Evolutionary conservation across 2,113 vertebrate species (phyloP), one percentile per base, ranked within the genome.

Genomic region (Garra rufa): DNA sequence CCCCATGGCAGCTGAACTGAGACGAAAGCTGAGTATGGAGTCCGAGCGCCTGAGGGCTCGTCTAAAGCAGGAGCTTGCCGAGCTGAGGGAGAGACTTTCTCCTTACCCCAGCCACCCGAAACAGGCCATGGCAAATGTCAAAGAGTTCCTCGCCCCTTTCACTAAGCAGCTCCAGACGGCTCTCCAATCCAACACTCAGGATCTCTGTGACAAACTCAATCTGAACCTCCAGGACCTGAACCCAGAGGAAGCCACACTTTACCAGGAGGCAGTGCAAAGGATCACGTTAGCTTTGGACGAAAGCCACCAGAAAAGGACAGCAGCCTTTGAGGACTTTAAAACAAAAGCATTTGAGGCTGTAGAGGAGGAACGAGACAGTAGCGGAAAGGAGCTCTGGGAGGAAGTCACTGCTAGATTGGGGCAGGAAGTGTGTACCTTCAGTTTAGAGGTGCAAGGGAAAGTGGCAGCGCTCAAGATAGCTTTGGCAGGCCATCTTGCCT

Each of bases 11-110:
- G 79, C 79, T 0, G 91, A 85, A 59, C 85, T 88, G 65, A 92
- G 89, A 38, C 90, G 59, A 0, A 92, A 83, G 85, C 91, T 94
- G n/a, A 82, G 79, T 28, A 79, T 86, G 9, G 95, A 96, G 85
- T 89, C 94, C 0, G 95, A 86, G 52, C 85, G 91, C 0, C 90
- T 97, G 86, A 91, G 93, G 1, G 87, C 83, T 6, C 93, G 92
- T 21, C 86, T 98, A 74, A 92, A 92, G 75, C 91, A 93, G 14
- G 96, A 98, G 92, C 92, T 98, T 87, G 88, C 92, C 0, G 93
- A 96, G 86, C 92, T 99, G 83, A 82, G 87, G 26, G 70, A 87
- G 14, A 94, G 93, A 57, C 88, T 99, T 59, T 93, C 94, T 48
- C 94, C 95, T 1, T 93, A 94, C 73, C 91, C 94, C 61, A 90